A percentile compares a stretch with the other conserved stretches of the same genome.
Evolutionary conservation across 2,797 vertebrate species (phyloP).

Genomic region (Bufotes viridis): DNA sequence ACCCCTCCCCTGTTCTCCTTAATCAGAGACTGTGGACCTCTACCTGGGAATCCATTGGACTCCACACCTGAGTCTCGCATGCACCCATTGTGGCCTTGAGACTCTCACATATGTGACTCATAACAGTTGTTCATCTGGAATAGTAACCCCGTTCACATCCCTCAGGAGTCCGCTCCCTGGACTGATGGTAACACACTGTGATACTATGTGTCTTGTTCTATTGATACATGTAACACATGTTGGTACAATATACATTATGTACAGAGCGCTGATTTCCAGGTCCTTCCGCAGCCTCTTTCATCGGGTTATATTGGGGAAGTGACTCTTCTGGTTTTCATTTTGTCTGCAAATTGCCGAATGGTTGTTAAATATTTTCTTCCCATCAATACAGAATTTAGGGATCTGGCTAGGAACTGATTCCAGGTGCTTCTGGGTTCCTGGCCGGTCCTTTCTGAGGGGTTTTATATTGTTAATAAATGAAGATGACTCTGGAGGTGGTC

Average conservation of each 20-base stretch:
- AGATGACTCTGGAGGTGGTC: constrained; percentile 19
- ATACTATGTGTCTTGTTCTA: background rate
- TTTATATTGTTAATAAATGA: background rate
- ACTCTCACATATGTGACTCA: no score
- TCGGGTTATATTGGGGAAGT: constrained; percentile 41
- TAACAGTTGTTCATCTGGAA: no score
- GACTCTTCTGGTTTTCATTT: constrained; percentile 35
- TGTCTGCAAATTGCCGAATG: constrained; percentile 43
- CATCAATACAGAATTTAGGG: background rate
- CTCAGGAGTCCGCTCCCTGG: no score
- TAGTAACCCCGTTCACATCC: no score
- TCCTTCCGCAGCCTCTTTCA: constrained; percentile 18
- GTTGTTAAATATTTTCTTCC: constrained; percentile 28
- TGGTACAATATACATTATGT: background rate
- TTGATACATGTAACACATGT: background rate
- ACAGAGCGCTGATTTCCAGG: background rate
- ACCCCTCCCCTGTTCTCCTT: no score
- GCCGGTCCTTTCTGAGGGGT: background rate
- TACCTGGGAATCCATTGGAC: background rate
- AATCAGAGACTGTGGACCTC: no score
- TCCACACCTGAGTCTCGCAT: no score
- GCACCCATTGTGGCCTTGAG: no score
- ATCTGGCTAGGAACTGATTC: constrained; percentile 5
- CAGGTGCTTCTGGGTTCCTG: background rate
- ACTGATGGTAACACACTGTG: no score